These are phyloP conservation scores for Pluvialis apricaria DNA, from an alignment of 2,113 vertebrate genomes.

Conservation along the genomic window DNA sequence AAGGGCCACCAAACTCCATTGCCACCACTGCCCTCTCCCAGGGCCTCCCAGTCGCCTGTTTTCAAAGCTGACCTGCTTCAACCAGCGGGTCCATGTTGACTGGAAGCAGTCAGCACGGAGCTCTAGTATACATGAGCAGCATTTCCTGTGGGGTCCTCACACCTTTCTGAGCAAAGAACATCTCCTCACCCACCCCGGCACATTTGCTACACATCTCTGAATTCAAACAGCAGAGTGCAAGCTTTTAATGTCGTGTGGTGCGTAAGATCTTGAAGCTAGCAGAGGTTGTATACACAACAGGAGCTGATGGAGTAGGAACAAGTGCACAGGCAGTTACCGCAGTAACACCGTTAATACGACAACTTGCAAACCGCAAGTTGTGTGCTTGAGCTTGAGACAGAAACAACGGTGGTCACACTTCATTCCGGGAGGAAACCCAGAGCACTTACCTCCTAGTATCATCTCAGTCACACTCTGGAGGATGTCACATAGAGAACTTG, in stretches of 20 bases:
- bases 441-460: neutral
- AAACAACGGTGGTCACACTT: neutral
- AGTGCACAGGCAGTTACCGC: accelerated
- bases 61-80: neutral
- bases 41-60: neutral
- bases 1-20: neutral
- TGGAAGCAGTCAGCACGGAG: neutral
- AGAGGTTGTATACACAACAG: neutral
- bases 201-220: neutral
- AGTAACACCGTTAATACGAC: neutral
- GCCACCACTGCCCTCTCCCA: accelerated
- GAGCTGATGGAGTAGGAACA: neutral
- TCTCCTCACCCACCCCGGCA: neutral
- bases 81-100: neutral
- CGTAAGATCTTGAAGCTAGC: neutral
- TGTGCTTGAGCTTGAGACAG: neutral
- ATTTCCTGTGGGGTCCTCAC: neutral
- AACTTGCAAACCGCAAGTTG: neutral
- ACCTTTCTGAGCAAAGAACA: neutral
- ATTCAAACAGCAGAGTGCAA: accelerated
- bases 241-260: neutral
- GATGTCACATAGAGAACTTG: neutral
- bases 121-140: neutral
- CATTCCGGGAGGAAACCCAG: neutral
- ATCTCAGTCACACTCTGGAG: neutral